Evolutionary conservation across 2,888 invertebrate genomes (phyloP).

Genomic region (Harpalus rufipes): DNA sequence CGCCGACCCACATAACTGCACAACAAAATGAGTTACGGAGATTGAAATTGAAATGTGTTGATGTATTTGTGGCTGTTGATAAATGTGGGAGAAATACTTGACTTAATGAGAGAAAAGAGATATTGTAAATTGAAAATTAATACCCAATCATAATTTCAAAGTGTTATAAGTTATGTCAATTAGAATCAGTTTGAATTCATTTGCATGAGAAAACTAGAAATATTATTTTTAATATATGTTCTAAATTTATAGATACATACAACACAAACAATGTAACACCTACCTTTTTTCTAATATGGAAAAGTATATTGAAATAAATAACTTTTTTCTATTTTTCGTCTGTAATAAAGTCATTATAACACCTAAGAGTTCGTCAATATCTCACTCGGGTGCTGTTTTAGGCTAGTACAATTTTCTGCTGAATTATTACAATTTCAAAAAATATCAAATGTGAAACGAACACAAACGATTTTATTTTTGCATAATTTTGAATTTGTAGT

Average conservation of each 20-base stretch:
- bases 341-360: background rate
- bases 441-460: background rate
- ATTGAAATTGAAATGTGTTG: conserved; percentile 6
- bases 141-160: background rate
- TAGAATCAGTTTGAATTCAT: background rate
- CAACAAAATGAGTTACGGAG: conserved; percentile 1
- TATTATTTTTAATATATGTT: background rate
- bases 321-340: too few relatives aligned
- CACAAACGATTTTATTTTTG: too few relatives aligned
- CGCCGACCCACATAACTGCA: conserved; percentile 15
- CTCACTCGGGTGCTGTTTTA: background rate
- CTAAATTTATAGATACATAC: background rate
- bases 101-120: background rate
- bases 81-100: background rate
- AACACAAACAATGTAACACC: background rate
- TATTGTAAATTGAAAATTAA: background rate
- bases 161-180: background rate
- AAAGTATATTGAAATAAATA: background rate
- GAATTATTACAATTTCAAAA: background rate
- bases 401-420: background rate
- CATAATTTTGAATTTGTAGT: too few relatives aligned
- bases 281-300: background rate
- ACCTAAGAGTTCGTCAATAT: too few relatives aligned
- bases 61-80: background rate
- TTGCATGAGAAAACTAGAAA: background rate